Conservation (phyloP, 1,140 invertebrate species). For the Rhyacophila brunnea region DNA sequence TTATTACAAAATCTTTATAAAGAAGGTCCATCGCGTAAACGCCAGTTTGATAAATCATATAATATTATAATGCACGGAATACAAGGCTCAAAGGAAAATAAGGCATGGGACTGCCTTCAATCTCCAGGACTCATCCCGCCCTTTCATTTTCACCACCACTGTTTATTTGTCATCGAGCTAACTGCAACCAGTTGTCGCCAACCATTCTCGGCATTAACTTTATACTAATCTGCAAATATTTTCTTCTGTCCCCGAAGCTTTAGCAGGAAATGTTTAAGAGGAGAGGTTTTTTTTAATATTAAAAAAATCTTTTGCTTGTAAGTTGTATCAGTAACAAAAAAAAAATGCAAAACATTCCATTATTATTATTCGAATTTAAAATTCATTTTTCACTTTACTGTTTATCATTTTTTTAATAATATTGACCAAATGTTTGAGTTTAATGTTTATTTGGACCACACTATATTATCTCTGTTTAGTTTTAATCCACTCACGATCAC, state of each 20-base stretch:
- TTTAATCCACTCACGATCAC: conserved; percentile 64
- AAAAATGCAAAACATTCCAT: background rate
- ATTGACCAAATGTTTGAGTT: conserved; percentile 8
- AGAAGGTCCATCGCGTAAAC: too few species aligned
- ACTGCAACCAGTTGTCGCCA: conserved; percentile 1
- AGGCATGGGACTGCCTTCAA: too few species aligned
- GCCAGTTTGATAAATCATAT: too few species aligned
- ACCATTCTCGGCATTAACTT: conserved; percentile 13
- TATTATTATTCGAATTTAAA: background rate
- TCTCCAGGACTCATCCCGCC: conserved; percentile 2
- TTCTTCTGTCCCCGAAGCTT: conserved; percentile 34
- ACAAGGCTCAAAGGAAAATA: too few species aligned
- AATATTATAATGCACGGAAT: too few species aligned
- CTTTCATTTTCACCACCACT: conserved; percentile 5
- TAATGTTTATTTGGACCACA: conserved; percentile 14
- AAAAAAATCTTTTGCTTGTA: conserved; percentile 26
- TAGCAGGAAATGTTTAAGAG: conserved; percentile 35
- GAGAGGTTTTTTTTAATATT: conserved; percentile 32
- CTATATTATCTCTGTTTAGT: conserved; percentile 43
- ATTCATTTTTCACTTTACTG: background rate
- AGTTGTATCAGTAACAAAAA: conserved; percentile 24
- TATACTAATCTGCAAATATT: conserved; percentile 34
- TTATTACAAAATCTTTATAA: too few species aligned
- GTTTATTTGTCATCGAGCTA: conserved; percentile 10
- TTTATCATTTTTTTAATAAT: conserved; percentile 9